phyloP scores from a whole-genome alignment of 2,113 vertebrate species.

The Ancistrus triradiatus region DNA sequence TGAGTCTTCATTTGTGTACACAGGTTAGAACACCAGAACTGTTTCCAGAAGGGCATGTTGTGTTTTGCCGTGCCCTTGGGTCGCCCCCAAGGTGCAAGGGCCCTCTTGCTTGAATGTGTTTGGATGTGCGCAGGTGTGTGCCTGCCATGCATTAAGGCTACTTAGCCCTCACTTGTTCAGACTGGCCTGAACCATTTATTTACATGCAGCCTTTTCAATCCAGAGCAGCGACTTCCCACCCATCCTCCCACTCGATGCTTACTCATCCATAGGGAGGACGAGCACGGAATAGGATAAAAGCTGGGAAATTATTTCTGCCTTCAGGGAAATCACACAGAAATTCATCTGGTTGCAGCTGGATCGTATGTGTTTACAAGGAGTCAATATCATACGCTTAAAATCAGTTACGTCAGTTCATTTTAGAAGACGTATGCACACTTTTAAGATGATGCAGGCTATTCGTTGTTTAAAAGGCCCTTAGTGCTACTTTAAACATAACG shows the following conservation, averaged over 20 bases:
- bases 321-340: no score
- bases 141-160: constrained; percentile 13
- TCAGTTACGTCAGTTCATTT: no score
- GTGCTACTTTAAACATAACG: no score
- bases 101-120: constrained; percentile 22
- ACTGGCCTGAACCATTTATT: constrained; percentile 66
- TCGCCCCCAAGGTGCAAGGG: not conserved
- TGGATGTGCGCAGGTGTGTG: constrained; percentile 33
- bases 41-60: constrained; percentile 14
- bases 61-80: not conserved
- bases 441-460: no score
- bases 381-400: no score
- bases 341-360: no score
- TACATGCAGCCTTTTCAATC: constrained; percentile 64
- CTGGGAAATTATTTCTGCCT: constrained; percentile 51
- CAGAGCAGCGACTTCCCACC: constrained; percentile 57
- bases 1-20: no score
- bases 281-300: constrained; percentile 39
- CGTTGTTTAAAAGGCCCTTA: no score
- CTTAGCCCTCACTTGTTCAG: constrained; percentile 58
- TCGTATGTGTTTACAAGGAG: no score
- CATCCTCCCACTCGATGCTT: constrained; percentile 47
- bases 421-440: no score
- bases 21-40: no score
- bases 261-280: constrained; percentile 45